A percentile compares a stretch with the other conserved stretches of the same genome.
Evolutionary conservation across 2,797 vertebrate species (phyloP).

Genomic region (Sarcoramphus papa): DNA sequence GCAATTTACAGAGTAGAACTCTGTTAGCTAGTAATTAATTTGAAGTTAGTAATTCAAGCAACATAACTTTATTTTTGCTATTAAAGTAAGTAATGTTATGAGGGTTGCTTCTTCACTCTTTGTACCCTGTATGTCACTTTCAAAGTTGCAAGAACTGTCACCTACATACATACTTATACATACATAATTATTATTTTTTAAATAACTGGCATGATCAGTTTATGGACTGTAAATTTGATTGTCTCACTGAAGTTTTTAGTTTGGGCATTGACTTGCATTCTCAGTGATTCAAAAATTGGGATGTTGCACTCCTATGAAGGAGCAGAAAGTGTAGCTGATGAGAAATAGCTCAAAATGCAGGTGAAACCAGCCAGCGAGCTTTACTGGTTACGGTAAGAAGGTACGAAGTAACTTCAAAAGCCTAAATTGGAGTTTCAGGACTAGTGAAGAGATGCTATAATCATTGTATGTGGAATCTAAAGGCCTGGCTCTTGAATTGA

Average conservation of each 20-base stretch:
- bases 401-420: neutral
- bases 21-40: neutral
- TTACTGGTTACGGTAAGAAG: neutral
- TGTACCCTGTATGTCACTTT: neutral
- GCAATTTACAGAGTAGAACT: neutral
- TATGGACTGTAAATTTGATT: neutral
- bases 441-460: neutral
- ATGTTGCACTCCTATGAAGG: neutral
- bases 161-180: fast-evolving
- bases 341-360: neutral
- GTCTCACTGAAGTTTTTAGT: neutral
- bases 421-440: neutral
- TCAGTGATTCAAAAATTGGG: neutral
- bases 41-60: neutral
- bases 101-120: neutral
- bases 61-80: neutral
- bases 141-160: neutral
- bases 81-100: neutral
- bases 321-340: neutral
- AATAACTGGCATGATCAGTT: neutral
- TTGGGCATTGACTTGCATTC: neutral
- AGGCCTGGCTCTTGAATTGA: neutral
- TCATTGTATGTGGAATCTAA: neutral
- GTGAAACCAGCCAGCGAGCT: neutral
- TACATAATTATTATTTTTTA: neutral